Base-by-base conservation (phyloP, 2,797 vertebrate genomes). In the Sebastes wilsoni region DNA sequence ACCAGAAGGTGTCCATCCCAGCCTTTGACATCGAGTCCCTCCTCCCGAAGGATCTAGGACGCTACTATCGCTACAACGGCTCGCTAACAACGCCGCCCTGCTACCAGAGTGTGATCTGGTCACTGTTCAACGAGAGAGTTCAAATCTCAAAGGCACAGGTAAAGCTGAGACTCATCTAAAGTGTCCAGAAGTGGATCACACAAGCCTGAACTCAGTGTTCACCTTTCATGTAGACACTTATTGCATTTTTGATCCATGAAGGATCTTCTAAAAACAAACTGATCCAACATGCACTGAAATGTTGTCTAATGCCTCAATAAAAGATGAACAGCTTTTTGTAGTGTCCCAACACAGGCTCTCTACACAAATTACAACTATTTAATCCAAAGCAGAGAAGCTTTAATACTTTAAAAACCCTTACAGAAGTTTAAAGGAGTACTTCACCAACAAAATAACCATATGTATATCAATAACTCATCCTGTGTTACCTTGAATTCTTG, bases 41-140 rank as follows among this genome's bases (percentile, higher is more conserved):
- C 81, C 93, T 99, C 30, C 98, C 98, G 0, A 86, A 90, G 2
- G 94, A 97, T 75, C 92, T 98, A 66, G 93, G 93, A 11, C 89
- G 81, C 25, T 99, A 97, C 90, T 99, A 97, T 85, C 96, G 95
- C 64, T 99, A 99, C 79, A 97, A 97, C 0, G 98, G 98, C 60
- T 99, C 98, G 20, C 94, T 99, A 38, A 99, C 98, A 18, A 99
- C 98, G 0, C 98, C 98, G 0, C 97, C 98, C 18, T 99, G 98
- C 90, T 91, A 94, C 90, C 96, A 98, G 94, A 95, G 95, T 0
- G 98, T 99, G 71, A 95, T 96, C 87, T 99, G 98, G 98, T 97
- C 96, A 0, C 25, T 99, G 67, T 98, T 99, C 87, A 94, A 96
- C 66, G 95, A 98, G 89, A 97, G 95, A 2, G 86, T 98, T 75